Conservation (phyloP, 2,888 invertebrate species). For the Girardia tigrina region DNA sequence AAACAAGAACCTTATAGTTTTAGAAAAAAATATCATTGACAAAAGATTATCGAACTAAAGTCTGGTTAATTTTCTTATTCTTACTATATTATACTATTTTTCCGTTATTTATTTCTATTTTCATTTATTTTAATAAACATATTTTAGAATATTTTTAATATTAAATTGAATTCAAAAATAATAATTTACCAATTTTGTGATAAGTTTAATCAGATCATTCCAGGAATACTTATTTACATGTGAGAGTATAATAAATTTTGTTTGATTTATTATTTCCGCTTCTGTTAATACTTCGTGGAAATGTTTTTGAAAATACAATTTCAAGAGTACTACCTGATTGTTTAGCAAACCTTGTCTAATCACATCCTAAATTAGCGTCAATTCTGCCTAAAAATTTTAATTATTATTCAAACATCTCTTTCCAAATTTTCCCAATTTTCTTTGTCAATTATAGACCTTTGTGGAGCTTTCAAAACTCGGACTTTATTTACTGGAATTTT, state of each 20-base stretch:
- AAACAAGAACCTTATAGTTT: too few species aligned
- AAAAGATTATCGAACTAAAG: too few species aligned
- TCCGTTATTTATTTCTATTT: too few species aligned
- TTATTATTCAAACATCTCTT: background rate
- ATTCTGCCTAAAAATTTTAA: background rate
- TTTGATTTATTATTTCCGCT: background rate
- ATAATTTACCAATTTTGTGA: background rate
- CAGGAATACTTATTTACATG: background rate
- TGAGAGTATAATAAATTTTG: background rate
- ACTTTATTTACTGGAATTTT: background rate
- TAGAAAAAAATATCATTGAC: too few species aligned
- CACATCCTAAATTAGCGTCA: background rate
- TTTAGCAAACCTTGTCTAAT: background rate
- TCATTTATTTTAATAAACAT: background rate
- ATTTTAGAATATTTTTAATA: background rate
- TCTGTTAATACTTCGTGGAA: background rate
- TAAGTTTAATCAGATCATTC: background rate
- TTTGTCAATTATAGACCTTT: background rate
- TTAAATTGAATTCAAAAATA: background rate
- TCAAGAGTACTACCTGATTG: background rate
- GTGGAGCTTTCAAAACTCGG: background rate
- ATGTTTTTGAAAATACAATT: background rate
- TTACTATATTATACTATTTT: too few species aligned
- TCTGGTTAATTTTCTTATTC: too few species aligned
- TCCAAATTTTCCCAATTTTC: background rate